Base-by-base conservation (phyloP, 2,888 invertebrate species). In the Mythimna loreyi region DNA sequence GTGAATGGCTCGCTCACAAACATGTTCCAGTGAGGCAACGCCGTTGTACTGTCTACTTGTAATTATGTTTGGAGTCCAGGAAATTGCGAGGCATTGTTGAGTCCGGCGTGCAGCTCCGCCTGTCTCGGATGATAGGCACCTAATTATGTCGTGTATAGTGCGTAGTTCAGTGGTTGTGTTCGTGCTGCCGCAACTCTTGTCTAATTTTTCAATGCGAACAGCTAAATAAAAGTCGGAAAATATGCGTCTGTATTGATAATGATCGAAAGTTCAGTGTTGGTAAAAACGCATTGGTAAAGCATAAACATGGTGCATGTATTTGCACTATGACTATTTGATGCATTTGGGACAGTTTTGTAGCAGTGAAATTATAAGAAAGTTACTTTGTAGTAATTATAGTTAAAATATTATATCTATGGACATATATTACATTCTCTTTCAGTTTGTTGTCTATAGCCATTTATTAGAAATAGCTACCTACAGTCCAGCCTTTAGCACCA, bases 51-150 rank as follows among this genome's bases (percentile, higher is more conserved):
- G 50, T 33, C 21, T 36, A 73, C 52, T 60, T 69, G 75, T 79
- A 69, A 75, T 75, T 69, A 64, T 63, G 63, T 73, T 79, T 57
- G 59, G 56, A 74, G 23, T 58, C 70, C 61, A 65, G 80, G 80
- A 75, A 80, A 75, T 77, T 75, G 64, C 65, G 45, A 64, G 76
- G 52, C 64, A 79, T 77, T 77, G 80, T 77, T 57, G 56, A 47
- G 33, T 43, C 63, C 30, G 49, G 36, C 40, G 47, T 25, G 40
- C 30, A 57, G 43, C 23, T 11, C 43, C 23, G 52, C 30, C 49
- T 30, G 61, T 40, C 56, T 33, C 43, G 43, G 25, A 45, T 60
- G 60, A 74, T 62, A 50, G 59, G 25, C 11, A 45, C 43, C 40
- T 74, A 63, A 52, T 60, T 67, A 73, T 52, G 57, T 61, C 40